Base-by-base conservation (phyloP, 2,888 invertebrate genomes). In the Latheticus oryzae region DNA sequence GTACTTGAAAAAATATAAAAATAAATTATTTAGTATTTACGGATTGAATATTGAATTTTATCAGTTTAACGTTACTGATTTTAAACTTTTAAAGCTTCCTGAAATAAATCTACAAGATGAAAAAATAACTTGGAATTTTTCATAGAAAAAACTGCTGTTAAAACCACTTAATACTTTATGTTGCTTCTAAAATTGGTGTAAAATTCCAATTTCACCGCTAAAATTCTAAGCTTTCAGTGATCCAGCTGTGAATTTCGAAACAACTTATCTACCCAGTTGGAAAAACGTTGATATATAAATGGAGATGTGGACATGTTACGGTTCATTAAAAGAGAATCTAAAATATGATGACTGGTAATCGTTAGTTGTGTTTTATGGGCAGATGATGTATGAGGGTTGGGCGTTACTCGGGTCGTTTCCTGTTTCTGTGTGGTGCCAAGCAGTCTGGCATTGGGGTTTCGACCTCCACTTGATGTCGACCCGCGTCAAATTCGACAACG, bases 381-480 rank as follows among this genome's bases (percentile, higher is more conserved):
- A 64, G 69, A 72, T 73, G 75, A 75, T 70, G 62, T 69, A 73
- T 62, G 72, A 73, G 73, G 71, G 72, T 71, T 64, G 69, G 71
- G 68, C 63, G 70, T 62, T 61, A 35, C 60, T 58, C 65, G 40
- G 62, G 62, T 64, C 69, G 69, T 67, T 74, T 75, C 75, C 74
- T 73, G 75, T 74, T 69, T 66, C 66, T 71, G 70, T 73, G 71
- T 68, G 75, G 75, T 75, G 75, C 75, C 75, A 74, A 66, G 75
- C 74, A 70, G 75, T 75, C 75, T 75, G 72, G 68, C 50, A 42
- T 35, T 33, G 50, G 40, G 40, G 33, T 28, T 21, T 52, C 51
- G 60, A 63, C 61, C 52, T 60, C 54, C 60, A 64, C 64, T 59
- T 33, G 59, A 59, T 45, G 59, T 59, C 59, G 43, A 59, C 59